Evolutionary conservation across 2,113 vertebrate species (phyloP).

Genomic region (Nerophis ophidion): DNA sequence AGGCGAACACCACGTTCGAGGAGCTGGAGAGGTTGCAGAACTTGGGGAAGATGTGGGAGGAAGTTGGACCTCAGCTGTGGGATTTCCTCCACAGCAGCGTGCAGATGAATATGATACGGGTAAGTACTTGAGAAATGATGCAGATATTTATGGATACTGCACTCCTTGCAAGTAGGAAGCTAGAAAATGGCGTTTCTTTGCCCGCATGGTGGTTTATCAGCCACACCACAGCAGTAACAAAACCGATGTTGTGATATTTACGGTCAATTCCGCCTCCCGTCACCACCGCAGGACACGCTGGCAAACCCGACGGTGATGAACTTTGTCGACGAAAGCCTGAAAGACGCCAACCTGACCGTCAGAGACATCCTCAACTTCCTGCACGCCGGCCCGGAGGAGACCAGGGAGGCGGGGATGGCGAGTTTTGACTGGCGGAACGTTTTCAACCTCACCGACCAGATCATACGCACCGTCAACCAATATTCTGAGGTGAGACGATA

Average conservation of each 20-base stretch:
- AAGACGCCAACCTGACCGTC: constrained; percentile 68
- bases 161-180: neutral
- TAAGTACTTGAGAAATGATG: constrained; percentile 45
- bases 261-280: neutral
- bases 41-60: constrained; percentile 84
- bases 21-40: constrained; percentile 81
- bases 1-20: constrained; percentile 95
- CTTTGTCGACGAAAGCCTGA: constrained; percentile 77
- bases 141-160: neutral
- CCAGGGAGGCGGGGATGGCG: constrained; percentile 53
- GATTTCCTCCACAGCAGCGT: constrained; percentile 83
- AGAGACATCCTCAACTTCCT: constrained; percentile 86
- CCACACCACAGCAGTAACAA: neutral
- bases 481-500: constrained; percentile 83
- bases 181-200: too few species aligned
- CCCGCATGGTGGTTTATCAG: too few species aligned
- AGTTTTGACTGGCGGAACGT: constrained; percentile 84
- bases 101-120: constrained; percentile 91
- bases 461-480: constrained; percentile 72
- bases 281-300: constrained; percentile 76
- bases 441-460: constrained; percentile 76
- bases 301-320: constrained; percentile 82
- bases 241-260: neutral
- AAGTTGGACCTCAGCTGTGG: constrained; percentile 89
- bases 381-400: constrained; percentile 63